phyloP scores from a whole-genome alignment of 2,797 vertebrate genomes.

The Scolopax bukidnonensis region DNA sequence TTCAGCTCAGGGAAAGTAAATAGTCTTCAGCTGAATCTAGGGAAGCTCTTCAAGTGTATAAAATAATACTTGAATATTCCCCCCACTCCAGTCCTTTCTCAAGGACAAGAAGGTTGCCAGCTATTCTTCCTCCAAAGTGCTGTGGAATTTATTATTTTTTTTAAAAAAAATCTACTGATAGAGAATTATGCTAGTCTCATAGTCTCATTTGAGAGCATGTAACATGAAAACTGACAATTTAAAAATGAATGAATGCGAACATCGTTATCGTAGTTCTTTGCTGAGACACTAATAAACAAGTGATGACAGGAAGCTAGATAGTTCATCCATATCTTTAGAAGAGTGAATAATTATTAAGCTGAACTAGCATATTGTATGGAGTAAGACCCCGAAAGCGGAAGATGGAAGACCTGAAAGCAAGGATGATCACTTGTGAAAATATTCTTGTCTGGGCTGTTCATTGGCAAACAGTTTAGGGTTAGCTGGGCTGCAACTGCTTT shows the following conservation, averaged over 20 bases:
- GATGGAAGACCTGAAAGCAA: not conserved
- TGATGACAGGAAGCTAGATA: conserved; percentile 38
- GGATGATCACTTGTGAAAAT: not conserved
- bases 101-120: conserved; percentile 37
- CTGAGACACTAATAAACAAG: conserved; percentile 42
- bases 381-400: not conserved
- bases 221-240: conserved; percentile 2
- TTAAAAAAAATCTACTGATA: not conserved
- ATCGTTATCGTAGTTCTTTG: conserved; percentile 4
- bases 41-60: not conserved
- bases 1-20: not conserved
- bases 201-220: not conserved
- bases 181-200: not conserved
- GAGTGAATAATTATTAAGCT: not conserved
- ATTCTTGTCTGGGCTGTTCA: not conserved
- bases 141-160: not conserved
- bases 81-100: not conserved
- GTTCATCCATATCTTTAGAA: not conserved
- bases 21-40: not conserved
- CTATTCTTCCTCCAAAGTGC: not conserved
- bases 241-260: not conserved
- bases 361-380: not conserved
- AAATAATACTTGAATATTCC: not conserved
- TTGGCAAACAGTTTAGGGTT: not conserved
- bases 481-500: not conserved